phyloP scores from a whole-genome alignment of 2,888 invertebrate genomes.

The Anaspis maculata region DNA sequence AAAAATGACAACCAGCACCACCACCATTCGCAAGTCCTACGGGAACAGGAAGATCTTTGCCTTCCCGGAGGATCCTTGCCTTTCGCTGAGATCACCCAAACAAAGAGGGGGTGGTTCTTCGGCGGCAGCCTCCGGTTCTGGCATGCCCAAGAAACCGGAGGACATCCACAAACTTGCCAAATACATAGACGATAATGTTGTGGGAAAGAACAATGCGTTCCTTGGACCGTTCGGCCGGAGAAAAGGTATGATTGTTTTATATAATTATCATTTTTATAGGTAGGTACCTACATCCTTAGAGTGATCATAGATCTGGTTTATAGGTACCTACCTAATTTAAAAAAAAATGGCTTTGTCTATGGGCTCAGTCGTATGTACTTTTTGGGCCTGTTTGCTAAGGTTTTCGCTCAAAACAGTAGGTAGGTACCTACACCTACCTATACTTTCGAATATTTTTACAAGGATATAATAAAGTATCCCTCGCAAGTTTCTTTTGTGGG shows the following conservation, averaged over 20 bases:
- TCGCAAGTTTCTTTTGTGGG: too few species aligned
- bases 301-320: too few species aligned
- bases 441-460: neutral
- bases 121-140: constrained; percentile 33
- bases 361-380: too few species aligned
- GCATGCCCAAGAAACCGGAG: constrained; percentile 48
- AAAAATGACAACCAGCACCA: constrained; percentile 39
- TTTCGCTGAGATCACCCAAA: constrained; percentile 35
- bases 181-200: constrained; percentile 72
- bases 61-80: constrained; percentile 38
- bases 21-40: constrained; percentile 40
- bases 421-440: too few species aligned
- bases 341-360: constrained; percentile 1
- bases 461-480: neutral
- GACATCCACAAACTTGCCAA: constrained; percentile 64
- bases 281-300: too few species aligned
- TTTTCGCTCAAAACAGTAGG: too few species aligned
- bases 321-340: too few species aligned
- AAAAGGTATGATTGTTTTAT: constrained; percentile 51
- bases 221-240: constrained; percentile 75
- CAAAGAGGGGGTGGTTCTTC: too few species aligned
- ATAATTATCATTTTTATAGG: neutral
- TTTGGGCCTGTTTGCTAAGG: too few species aligned
- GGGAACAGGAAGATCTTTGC: constrained; percentile 40
- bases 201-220: constrained; percentile 73